Percentiles rank a stretch among this genome's conserved stretches.
Evolutionary conservation across 23 tunicate species (phyloP).

Genomic region (Trididemnum miniatum): DNA sequence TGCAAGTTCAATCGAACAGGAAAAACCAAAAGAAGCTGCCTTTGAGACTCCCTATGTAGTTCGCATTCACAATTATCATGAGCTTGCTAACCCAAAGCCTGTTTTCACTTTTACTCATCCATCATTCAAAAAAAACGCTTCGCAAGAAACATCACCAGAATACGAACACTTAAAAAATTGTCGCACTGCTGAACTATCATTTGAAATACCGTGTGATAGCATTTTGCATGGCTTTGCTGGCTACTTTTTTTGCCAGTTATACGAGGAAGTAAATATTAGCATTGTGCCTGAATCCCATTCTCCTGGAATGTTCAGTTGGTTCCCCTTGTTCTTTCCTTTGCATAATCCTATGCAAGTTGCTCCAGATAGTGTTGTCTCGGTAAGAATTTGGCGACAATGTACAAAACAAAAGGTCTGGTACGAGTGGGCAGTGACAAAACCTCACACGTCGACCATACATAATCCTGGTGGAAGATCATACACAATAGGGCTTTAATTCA

Average conservation of each 20-base stretch:
- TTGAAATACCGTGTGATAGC: conserved; percentile 51
- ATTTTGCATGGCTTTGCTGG: conserved; percentile 97
- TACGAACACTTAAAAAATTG: conserved; percentile 39
- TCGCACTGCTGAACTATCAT: conserved; percentile 37
- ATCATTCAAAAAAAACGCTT: background rate
- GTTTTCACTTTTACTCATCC: conserved; percentile 95
- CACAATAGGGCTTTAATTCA: conserved; percentile 85
- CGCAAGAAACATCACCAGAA: background rate
- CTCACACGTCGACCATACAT: conserved; percentile 49
- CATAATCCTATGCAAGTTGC: conserved; percentile 47
- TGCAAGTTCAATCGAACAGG: conserved; percentile 31
- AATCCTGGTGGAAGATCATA: conserved; percentile 90
- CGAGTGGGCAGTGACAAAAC: conserved; percentile 90
- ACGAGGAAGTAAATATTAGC: conserved; percentile 84
- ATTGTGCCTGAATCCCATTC: conserved; percentile 93
- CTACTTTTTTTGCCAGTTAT: conserved; percentile 85
- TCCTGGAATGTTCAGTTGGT: conserved; percentile 99
- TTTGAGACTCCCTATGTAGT: conserved; percentile 97
- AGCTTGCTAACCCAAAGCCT: conserved; percentile 59
- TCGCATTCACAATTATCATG: conserved; percentile 83
- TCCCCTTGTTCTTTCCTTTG: conserved; percentile 92
- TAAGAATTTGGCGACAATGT: conserved; percentile 75
- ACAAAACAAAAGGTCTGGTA: conserved; percentile 87
- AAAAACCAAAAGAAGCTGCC: conserved; percentile 77
- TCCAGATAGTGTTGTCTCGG: conserved; percentile 41